Percentiles rank a stretch among this genome's conserved stretches.
Evolutionary conservation across 2,113 vertebrate species (phyloP).

Genomic region (Sinocyclocheilus maitianheensis): DNA sequence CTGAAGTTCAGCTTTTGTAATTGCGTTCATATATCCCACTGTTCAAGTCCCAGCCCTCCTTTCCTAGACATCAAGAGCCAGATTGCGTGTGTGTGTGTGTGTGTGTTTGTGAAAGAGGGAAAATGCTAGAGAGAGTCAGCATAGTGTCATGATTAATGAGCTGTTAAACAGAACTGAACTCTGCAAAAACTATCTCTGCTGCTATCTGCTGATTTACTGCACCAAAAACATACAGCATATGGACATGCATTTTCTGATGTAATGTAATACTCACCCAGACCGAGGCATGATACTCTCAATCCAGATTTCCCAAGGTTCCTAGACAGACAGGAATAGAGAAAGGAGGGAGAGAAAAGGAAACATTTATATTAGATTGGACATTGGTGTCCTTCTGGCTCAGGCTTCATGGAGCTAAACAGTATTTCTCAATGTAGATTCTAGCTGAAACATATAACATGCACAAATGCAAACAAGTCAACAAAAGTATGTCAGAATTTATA

Average conservation of each 20-base stretch:
- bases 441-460: background rate
- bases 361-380: background rate
- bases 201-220: background rate
- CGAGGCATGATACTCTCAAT: slow-evolving; percentile 57
- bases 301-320: slow-evolving; percentile 57
- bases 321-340: slow-evolving; percentile 39
- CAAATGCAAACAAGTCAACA: no score
- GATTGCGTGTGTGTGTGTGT: background rate
- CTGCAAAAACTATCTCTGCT: background rate
- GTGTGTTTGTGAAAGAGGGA: background rate
- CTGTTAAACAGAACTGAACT: background rate
- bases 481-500: no score
- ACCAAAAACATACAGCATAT: background rate
- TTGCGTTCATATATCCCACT: slow-evolving; percentile 7
- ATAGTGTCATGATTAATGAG: slow-evolving; percentile 20
- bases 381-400: background rate
- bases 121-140: background rate
- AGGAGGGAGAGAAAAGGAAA: slow-evolving; percentile 14
- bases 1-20: slow-evolving; percentile 20
- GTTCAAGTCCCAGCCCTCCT: slow-evolving; percentile 8
- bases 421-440: background rate
- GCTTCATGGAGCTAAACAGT: background rate
- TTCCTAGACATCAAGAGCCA: slow-evolving; percentile 3
- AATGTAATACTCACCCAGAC: slow-evolving; percentile 52
- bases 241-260: background rate